Percentiles rank a stretch among this genome's conserved stretches.
phyloP scores from a whole-genome alignment of 2,797 vertebrate genomes.

The Gymnoscopelus microlampas region DNA sequence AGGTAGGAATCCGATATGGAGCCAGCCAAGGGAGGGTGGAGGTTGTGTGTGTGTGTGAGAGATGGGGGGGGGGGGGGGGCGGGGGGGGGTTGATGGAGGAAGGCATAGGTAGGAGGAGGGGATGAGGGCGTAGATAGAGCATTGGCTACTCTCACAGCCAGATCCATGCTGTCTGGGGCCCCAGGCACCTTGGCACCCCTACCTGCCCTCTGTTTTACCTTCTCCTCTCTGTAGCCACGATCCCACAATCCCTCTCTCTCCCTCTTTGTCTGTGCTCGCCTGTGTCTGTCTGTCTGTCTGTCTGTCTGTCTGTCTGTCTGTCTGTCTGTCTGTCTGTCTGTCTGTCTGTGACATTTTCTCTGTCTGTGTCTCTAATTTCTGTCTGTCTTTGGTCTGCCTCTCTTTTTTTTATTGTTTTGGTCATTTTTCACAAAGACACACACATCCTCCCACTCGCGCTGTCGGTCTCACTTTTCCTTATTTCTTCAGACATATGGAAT shows the following conservation, averaged over 20 bases:
- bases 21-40: conserved; percentile 51
- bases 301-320: conserved; percentile 21
- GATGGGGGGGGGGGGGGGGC: neutral
- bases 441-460: conserved; percentile 15
- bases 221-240: conserved; percentile 47
- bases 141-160: conserved; percentile 65
- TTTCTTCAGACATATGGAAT: conserved; percentile 59
- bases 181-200: conserved; percentile 55
- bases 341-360: conserved; percentile 13
- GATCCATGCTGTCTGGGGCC: conserved; percentile 60
- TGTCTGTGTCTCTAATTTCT: conserved; percentile 5
- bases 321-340: conserved; percentile 29
- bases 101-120: neutral
- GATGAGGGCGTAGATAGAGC: conserved; percentile 52
- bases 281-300: conserved; percentile 29
- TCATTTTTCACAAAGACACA: conserved; percentile 31
- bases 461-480: conserved; percentile 11
- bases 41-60: conserved; percentile 4
- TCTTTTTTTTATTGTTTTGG: neutral
- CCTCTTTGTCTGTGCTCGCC: neutral
- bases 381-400: neutral
- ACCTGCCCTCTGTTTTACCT: conserved; percentile 69
- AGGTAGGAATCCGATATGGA: conserved; percentile 76
- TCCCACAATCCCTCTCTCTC: neutral
- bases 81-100: conserved; percentile 28